Evolutionary conservation across 2,797 vertebrate species (phyloP), one percentile per base, ranked within the genome.

Genomic region (Enteromius thamalakanensis): DNA sequence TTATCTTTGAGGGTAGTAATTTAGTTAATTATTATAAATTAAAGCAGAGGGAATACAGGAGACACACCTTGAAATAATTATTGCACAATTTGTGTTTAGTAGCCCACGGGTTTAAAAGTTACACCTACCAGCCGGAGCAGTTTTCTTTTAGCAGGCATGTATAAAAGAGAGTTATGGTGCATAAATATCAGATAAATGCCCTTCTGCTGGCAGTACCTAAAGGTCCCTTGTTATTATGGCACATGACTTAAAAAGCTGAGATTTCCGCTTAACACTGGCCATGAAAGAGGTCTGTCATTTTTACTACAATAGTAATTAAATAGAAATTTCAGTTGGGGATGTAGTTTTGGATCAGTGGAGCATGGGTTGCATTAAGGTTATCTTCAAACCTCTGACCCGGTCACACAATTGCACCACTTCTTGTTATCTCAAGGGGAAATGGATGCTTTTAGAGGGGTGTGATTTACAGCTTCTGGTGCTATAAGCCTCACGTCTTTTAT

Each of bases 11-110:
- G 62, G 75, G 37, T n/a, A 69, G 84, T 81, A 64, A 84, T 85
- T 79, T 81, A 47, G 58, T 67, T 88, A 85, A 86, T 85, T 67
- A 62, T 37, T 62, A 76, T 67, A 80, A 49, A 49, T 74, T 69
- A 76, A 42, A 19, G 37, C 32, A 6, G 47, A 5, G 47, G 80
- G 45, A 34, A 62, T 80, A 70, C 64, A 84, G 62, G 81, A 87
- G 40, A 58, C 74, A 76, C 82, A 82, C 84, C 75, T 88, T 87
- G 70, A 84, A 85, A 85, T 84, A 80, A 85, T 88, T 40, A 81
- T 69, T 65, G 49, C n/a, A 34, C 76, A 82, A 74, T 71, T 34
- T 69, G 60, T 77, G 84, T 74, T 83, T 83, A 81, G 65, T 29
- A 47, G 11, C 26, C 17, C 3, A 8, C 53, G 32, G 32, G 3